Evolutionary conservation across 2,888 invertebrate species (phyloP).

Genomic region (Meiosimyza decipiens): DNA sequence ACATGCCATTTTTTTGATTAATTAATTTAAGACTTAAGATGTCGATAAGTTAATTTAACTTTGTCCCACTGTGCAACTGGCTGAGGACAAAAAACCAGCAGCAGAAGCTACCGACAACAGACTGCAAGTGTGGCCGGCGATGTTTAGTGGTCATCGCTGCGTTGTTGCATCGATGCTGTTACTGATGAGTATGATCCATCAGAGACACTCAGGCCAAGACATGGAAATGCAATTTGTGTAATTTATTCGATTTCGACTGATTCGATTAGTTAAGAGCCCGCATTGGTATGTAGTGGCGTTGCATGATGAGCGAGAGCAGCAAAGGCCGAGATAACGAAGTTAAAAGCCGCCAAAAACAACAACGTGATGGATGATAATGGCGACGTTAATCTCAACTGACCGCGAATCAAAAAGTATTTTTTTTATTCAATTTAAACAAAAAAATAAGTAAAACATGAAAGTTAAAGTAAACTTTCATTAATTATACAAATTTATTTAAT

Average conservation of each 20-base stretch:
- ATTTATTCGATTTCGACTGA: constrained; percentile 16
- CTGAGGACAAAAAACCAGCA: not conserved
- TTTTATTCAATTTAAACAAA: not conserved
- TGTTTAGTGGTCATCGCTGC: not conserved
- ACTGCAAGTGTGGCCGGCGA: too few species aligned
- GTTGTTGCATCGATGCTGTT: constrained; percentile 3
- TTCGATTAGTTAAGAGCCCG: constrained; percentile 19
- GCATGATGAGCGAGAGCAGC: not conserved
- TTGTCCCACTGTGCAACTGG: not conserved
- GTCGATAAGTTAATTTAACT: not conserved
- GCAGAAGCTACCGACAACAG: not conserved
- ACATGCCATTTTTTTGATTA: too few species aligned
- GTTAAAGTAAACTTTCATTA: too few species aligned
- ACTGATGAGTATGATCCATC: constrained; percentile 47
- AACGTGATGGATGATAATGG: constrained; percentile 24
- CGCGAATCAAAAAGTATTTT: not conserved
- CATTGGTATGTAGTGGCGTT: not conserved
- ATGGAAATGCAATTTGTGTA: constrained; percentile 61
- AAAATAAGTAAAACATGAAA: too few species aligned
- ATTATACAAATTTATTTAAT: constrained; percentile 12
- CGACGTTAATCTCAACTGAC: constrained; percentile 2
- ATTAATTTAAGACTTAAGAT: not conserved
- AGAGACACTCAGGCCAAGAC: constrained; percentile 50
- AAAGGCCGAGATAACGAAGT: constrained; percentile 25
- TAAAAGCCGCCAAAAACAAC: constrained; percentile 2